Conservation (phyloP, 2,888 invertebrate species). For the Leucozona laternaria region DNA sequence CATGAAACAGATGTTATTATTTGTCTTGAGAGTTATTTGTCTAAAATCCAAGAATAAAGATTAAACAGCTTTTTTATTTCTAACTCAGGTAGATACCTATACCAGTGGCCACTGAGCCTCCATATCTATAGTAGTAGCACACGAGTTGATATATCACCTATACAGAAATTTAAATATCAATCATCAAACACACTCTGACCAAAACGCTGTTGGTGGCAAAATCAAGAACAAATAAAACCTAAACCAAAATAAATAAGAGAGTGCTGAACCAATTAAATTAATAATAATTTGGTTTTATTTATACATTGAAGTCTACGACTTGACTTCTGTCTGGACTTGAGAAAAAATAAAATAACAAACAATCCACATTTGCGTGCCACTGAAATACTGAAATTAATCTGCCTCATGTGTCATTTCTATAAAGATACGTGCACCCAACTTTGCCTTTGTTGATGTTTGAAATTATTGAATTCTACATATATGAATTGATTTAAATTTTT, state of each 20-base stretch:
- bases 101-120: background rate
- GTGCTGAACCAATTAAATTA: conserved; percentile 70
- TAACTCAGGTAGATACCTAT: background rate
- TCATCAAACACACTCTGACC: conserved; percentile 5
- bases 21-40: background rate
- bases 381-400: conserved; percentile 11
- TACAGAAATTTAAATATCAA: conserved; percentile 39
- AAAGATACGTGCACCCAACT: background rate
- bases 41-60: background rate
- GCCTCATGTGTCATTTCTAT: conserved; percentile 45
- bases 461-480: conserved; percentile 45
- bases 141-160: conserved; percentile 40
- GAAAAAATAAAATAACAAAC: conserved; percentile 37
- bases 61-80: background rate
- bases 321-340: conserved; percentile 24
- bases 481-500: conserved; percentile 49
- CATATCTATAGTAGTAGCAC: background rate
- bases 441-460: conserved; percentile 65
- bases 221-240: conserved; percentile 41
- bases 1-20: background rate
- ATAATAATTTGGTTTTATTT: conserved; percentile 61
- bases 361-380: conserved; percentile 22
- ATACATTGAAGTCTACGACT: conserved; percentile 47
- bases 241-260: background rate
- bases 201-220: conserved; percentile 29